These are phyloP conservation scores for Thalassoma bifasciatum DNA, from an alignment of 2,113 vertebrate species.

Conservation along the genomic window DNA sequence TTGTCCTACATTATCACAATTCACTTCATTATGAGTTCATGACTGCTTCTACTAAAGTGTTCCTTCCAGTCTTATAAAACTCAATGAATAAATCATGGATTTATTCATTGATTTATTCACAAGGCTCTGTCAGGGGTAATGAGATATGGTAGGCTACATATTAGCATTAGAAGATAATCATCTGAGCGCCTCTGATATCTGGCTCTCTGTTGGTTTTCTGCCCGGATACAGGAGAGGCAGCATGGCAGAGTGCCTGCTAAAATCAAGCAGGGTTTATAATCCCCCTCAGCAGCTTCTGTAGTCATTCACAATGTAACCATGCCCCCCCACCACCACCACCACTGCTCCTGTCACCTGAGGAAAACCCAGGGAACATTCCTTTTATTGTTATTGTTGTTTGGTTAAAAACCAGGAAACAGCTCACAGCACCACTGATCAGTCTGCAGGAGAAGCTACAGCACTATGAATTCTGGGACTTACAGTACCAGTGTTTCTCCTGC, in stretches of 20 bases:
- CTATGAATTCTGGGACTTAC: neutral
- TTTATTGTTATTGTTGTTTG: neutral
- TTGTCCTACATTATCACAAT: neutral
- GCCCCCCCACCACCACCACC: slow-evolving; percentile 14
- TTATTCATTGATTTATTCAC: too few species aligned
- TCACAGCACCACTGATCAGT: slow-evolving; percentile 8
- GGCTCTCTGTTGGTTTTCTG: slow-evolving; percentile 57
- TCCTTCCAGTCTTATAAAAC: slow-evolving; percentile 23
- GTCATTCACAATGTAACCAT: slow-evolving; percentile 23
- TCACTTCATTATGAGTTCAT: neutral
- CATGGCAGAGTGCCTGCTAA: slow-evolving; percentile 32
- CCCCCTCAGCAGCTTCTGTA: slow-evolving; percentile 30
- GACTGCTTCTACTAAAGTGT: slow-evolving; percentile 20
- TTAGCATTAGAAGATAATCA: slow-evolving; percentile 62
- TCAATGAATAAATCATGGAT: slow-evolving; percentile 56
- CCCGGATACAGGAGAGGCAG: slow-evolving; percentile 55
- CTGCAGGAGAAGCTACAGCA: neutral
- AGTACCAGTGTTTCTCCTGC: too few species aligned
- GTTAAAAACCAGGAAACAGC: neutral
- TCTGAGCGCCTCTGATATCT: slow-evolving; percentile 36
- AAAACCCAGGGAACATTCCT: neutral
- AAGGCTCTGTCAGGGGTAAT: slow-evolving; percentile 45
- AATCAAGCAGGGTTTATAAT: slow-evolving; percentile 22
- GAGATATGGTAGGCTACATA: slow-evolving; percentile 46
- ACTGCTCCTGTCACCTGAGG: slow-evolving; percentile 17